Conservation (phyloP, 2,797 vertebrate species). For the Aplochiton taeniatus region DNA sequence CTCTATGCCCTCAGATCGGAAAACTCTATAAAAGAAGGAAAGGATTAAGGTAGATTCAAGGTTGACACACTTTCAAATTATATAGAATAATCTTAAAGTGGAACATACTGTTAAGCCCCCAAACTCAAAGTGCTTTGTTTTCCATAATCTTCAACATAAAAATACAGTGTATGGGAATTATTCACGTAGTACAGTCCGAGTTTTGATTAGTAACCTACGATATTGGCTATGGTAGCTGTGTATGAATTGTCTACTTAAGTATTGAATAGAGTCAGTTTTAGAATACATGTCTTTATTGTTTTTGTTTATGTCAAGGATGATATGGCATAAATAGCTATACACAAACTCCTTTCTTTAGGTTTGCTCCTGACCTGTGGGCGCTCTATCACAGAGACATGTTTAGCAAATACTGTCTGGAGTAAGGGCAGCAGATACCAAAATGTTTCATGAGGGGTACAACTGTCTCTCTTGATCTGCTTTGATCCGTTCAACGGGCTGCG, state of each 20-base stretch:
- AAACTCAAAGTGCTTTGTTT: no score
- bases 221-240: no score
- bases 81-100: constrained; percentile 2
- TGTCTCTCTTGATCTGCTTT: constrained; percentile 36
- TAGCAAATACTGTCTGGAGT: constrained; percentile 89
- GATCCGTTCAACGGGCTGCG: constrained; percentile 30
- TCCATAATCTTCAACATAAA: no score
- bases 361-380: constrained; percentile 85
- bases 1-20: constrained; percentile 8
- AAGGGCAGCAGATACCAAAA: constrained; percentile 47
- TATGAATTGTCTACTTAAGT: no score
- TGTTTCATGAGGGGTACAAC: constrained; percentile 40
- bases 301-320: constrained; percentile 60
- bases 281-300: no score
- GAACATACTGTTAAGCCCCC: not conserved
- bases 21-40: constrained; percentile 10
- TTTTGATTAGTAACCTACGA: no score
- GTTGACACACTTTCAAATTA: not conserved
- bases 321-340: constrained; percentile 41
- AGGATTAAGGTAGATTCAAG: not conserved
- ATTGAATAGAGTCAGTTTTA: no score
- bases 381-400: constrained; percentile 94
- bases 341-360: constrained; percentile 67
- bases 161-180: no score
- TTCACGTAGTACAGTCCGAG: no score